Percentiles rank a stretch among this genome's conserved stretches.
phyloP scores from a whole-genome alignment of 2,888 invertebrate genomes.

The Drosophila incognita region DNA sequence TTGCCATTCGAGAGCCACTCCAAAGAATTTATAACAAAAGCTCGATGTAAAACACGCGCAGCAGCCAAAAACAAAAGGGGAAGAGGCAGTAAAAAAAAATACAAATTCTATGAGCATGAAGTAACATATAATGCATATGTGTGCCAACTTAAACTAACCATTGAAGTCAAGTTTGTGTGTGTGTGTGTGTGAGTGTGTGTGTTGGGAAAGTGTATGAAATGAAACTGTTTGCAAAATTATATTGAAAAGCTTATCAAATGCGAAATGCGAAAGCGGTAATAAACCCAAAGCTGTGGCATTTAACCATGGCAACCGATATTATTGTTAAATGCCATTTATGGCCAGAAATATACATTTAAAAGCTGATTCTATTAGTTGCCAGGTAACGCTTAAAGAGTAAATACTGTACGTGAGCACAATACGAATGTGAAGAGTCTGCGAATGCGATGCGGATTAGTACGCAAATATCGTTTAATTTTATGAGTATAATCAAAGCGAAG shows the following conservation, averaged over 20 bases:
- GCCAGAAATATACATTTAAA: not conserved
- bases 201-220: not conserved
- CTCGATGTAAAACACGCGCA: slow-evolving; percentile 8
- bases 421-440: not conserved
- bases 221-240: slow-evolving; percentile 16
- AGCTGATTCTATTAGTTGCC: slow-evolving; percentile 14
- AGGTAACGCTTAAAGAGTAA: not conserved
- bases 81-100: slow-evolving; percentile 31
- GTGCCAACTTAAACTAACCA: slow-evolving; percentile 18
- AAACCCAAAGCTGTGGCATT: slow-evolving; percentile 1
- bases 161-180: slow-evolving; percentile 11
- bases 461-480: not conserved
- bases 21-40: slow-evolving; percentile 66
- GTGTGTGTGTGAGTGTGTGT: slow-evolving; percentile 1
- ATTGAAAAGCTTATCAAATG: slow-evolving; percentile 34
- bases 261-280: slow-evolving; percentile 10
- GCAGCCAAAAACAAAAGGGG: slow-evolving; percentile 2
- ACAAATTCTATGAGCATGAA: slow-evolving; percentile 51
- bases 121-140: not conserved
- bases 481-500: not conserved
- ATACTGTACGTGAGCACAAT: not conserved
- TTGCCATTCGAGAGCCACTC: slow-evolving; percentile 62
- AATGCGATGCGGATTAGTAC: not conserved
- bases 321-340: slow-evolving; percentile 19
- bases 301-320: slow-evolving; percentile 31